Evolutionary conservation across 2,797 vertebrate genomes (phyloP), one percentile per base, ranked within the genome.

Genomic region (Chelon labrosus): DNA sequence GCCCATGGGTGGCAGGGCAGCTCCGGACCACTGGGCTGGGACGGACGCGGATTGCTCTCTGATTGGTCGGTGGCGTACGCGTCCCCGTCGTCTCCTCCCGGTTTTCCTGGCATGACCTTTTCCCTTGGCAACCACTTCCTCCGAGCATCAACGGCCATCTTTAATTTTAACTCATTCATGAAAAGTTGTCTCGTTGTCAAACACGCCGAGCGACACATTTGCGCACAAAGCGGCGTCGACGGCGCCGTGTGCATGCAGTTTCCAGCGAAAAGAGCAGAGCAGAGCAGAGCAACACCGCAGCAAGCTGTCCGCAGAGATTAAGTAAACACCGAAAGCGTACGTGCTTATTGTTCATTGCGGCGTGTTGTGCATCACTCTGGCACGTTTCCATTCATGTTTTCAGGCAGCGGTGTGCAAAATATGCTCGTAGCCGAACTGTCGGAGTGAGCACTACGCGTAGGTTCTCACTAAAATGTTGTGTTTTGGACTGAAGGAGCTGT

Each of bases 51-150:
- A 90, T 80, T 91, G 55, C 65, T 65, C 70, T 72, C 77, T 85
- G 87, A 94, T 94, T 94, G 92, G 93, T 77, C 50, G 73, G 46
- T 4, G 60, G 20, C 14, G 80, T 81, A 88, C 87, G 85, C 85
- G 90, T 92, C 85, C 88, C 84, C 88, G 88, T 83, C 82, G 85
- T 85, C 90, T 93, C 89, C 90, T 90, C 92, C 87, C 88, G 83
- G 82, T 90, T 92, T 93, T 90, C 90, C 90, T 92, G 88, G 86
- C 89, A 88, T 93, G 93, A 94, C 93, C 92, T 93, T 92, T 94
- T 94, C 93, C 93, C 92, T 90, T 93, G 92, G 92, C 93, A 95
- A 95, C 90, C 94, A 95, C 94, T 95, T 96, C 95, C 94, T 95
- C 92, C 85, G 87, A 88, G 92, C 91, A 90, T 93, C 91, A 84